These are phyloP conservation scores for Bradypus variegatus DNA, from an alignment of 2,797 vertebrate species.

Conservation along the genomic window DNA sequence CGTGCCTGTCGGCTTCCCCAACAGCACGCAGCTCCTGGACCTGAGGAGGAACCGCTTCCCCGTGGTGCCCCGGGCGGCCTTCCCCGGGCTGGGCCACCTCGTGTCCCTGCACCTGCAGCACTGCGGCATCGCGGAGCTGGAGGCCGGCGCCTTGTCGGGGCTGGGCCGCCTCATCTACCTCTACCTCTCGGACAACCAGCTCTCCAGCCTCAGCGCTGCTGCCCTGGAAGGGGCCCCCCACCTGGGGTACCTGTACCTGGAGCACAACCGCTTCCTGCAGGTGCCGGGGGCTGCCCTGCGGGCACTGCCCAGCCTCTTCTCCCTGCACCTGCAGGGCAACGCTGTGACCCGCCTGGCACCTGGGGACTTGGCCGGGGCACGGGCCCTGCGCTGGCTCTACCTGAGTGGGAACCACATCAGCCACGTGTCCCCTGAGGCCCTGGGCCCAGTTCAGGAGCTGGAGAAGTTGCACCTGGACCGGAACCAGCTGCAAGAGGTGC, in stretches of 20 bases:
- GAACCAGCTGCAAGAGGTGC: constrained; percentile 84
- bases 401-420: constrained; percentile 81
- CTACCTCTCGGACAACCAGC: constrained; percentile 87
- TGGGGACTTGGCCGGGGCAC: constrained; percentile 70
- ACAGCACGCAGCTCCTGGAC: constrained; percentile 82
- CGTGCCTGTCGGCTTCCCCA: constrained; percentile 85
- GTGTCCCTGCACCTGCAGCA: constrained; percentile 90
- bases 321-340: constrained; percentile 89
- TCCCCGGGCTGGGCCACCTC: constrained; percentile 77
- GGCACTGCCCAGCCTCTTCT: constrained; percentile 82
- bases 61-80: constrained; percentile 78
- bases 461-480: constrained; percentile 85
- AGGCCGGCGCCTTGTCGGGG: constrained; percentile 79
- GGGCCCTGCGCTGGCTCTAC: constrained; percentile 81
- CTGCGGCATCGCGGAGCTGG: constrained; percentile 79
- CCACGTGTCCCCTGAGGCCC: constrained; percentile 70
- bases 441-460: constrained; percentile 77
- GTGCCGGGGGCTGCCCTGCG: constrained; percentile 80
- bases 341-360: constrained; percentile 75
- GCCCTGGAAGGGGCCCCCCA: constrained; percentile 81
- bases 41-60: constrained; percentile 82
- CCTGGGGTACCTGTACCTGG: constrained; percentile 90
- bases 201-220: constrained; percentile 76
- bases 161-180: constrained; percentile 89
- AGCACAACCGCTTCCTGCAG: constrained; percentile 82